Evolutionary conservation across 1,140 invertebrate genomes (phyloP), one percentile per base, ranked within the genome.

Genomic region (Aphelinus atriplicis): DNA sequence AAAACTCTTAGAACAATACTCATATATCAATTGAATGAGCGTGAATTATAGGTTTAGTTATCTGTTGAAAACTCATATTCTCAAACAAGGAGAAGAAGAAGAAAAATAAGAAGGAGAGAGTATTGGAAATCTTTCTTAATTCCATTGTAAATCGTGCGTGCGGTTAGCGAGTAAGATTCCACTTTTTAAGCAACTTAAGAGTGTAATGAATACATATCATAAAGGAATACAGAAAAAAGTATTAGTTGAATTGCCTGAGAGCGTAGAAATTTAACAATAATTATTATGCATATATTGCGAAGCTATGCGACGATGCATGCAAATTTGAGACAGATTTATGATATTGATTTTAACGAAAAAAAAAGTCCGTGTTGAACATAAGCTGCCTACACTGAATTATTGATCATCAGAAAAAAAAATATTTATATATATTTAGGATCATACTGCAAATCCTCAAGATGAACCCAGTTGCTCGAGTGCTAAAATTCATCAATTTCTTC

Each of bases 201-300:
- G 82, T 84, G 82, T 82, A 85, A 85, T 79, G 80, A 85, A 88
- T 81, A 88, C 87, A 87, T 88, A 87, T 88, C 86, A 88, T 85
- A 83, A 85, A 75, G 50, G 64, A 61, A 51, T 67, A 73, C 66
- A 45, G 51, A 69, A 67, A 75, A 68, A 82, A 82, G 75, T 83
- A 86, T 85, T 86, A 87, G 84, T 86, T 83, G 82, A 87, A 87
- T 84, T 84, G 84, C 84, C 86, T 84, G 84, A 86, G 80, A 83
- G 81, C 84, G 84, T 87, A 87, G 85, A 86, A 83, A 83, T 85
- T 85, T 84, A 77, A 78, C 78, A 74, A 72, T 79, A 72, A 78
- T 78, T 75, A 72, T 77, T 75, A 79, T 81, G 70, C 78, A 80
- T 80, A 81, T 83, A 83, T 84, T 80, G 65, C 66, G 62, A 70